Evolutionary conservation across 2,797 vertebrate genomes (phyloP).

Genomic region (Danio albolineatus): DNA sequence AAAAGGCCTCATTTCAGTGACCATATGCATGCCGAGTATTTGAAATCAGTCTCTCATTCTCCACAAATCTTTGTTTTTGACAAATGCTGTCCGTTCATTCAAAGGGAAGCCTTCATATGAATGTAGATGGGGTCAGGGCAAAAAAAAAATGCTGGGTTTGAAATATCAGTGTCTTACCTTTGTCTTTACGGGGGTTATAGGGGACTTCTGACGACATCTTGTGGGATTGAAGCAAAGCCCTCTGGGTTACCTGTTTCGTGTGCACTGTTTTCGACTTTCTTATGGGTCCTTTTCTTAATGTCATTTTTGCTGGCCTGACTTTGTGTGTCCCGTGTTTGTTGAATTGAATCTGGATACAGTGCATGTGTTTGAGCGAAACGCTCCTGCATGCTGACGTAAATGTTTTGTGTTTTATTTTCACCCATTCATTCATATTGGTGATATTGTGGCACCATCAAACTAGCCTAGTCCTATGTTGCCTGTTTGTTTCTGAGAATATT

Average conservation of each 20-base stretch:
- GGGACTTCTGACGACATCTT: conserved; percentile 37
- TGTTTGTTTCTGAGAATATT: conserved; percentile 44
- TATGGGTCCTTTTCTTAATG: conserved; percentile 62
- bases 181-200: conserved; percentile 52
- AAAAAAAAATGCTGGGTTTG: conserved; percentile 53
- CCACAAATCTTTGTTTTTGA: conserved; percentile 57
- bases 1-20: conserved; percentile 79
- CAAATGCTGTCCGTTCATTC: conserved; percentile 55
- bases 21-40: conserved; percentile 80
- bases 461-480: conserved; percentile 77
- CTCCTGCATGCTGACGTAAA: conserved; percentile 86
- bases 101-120: conserved; percentile 63
- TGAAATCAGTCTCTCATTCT: conserved; percentile 64
- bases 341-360: conserved; percentile 79
- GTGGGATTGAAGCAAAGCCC: conserved; percentile 43
- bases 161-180: conserved; percentile 63
- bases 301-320: conserved; percentile 77
- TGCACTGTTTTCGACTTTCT: conserved; percentile 65
- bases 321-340: conserved; percentile 84
- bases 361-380: conserved; percentile 84
- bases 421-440: conserved; percentile 63
- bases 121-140: conserved; percentile 66
- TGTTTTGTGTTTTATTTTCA: conserved; percentile 84
- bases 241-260: conserved; percentile 53
- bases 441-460: conserved; percentile 81